Evolutionary conservation across 2,113 vertebrate species (phyloP).

Genomic region (Alethe diademata): DNA sequence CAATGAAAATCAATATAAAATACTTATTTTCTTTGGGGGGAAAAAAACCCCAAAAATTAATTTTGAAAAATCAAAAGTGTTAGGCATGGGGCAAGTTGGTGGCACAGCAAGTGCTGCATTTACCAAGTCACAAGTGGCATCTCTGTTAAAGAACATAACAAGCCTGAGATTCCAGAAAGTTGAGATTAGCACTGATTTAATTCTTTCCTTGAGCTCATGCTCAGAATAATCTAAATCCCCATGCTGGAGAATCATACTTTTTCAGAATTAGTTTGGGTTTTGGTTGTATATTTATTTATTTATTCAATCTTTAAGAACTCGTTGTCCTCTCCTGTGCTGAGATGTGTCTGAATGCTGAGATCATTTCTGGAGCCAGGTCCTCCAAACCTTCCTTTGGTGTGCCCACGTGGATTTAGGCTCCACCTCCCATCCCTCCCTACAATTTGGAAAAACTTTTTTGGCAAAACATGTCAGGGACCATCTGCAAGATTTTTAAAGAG

Average conservation of each 20-base stretch:
- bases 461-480: not conserved
- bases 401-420: not conserved
- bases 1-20: not conserved
- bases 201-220: not conserved
- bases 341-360: not conserved
- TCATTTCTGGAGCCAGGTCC: not conserved
- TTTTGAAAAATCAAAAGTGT: not conserved
- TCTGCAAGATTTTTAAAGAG: not conserved
- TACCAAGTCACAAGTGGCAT: not conserved
- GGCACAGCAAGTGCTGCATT: not conserved
- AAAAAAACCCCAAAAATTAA: not conserved
- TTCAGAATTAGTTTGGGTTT: not conserved
- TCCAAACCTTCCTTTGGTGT: not conserved
- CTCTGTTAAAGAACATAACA: not conserved
- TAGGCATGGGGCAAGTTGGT: not conserved
- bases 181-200: not conserved
- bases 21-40: not conserved
- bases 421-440: not conserved
- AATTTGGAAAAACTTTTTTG: not conserved
- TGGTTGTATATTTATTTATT: not conserved
- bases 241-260: not conserved
- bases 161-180: not conserved
- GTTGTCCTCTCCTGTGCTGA: not conserved
- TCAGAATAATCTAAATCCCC: not conserved
- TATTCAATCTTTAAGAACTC: fast-evolving